Conservation (phyloP, 2,113 vertebrate genomes). For the Prochilodus magdalenae region DNA sequence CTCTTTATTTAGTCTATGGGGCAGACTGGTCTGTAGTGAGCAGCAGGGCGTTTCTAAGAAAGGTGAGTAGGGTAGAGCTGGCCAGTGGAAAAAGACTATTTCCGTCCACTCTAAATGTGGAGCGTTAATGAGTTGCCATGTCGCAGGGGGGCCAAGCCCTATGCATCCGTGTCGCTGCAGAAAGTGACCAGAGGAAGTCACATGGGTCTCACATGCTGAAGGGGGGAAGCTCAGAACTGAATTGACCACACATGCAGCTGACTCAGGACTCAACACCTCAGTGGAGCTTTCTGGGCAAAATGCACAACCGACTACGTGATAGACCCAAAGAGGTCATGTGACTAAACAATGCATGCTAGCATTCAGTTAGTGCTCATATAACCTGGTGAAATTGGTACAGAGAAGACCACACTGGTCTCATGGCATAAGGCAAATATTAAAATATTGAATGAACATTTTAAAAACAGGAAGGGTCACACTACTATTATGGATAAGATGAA, state of each 20-base stretch:
- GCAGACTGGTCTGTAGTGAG: constrained; percentile 57
- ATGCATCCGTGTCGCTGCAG: constrained; percentile 50
- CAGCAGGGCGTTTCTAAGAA: constrained; percentile 73
- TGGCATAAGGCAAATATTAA: not conserved
- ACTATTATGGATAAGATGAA: too few relatives aligned
- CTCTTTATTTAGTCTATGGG: constrained; percentile 35
- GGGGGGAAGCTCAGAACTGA: constrained; percentile 16
- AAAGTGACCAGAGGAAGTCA: constrained; percentile 62
- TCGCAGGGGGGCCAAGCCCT: constrained; percentile 66
- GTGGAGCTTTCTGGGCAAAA: not conserved
- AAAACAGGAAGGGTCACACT: too few relatives aligned
- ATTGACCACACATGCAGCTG: not conserved
- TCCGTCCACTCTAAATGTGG: constrained; percentile 79
- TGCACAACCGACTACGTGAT: not conserved
- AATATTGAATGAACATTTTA: not conserved
- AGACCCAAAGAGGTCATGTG: not conserved
- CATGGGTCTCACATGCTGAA: constrained; percentile 59
- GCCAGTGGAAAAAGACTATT: constrained; percentile 82
- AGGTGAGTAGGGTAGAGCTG: constrained; percentile 65
- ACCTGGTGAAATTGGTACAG: not conserved
- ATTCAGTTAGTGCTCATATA: not conserved
- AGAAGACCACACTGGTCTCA: not conserved
- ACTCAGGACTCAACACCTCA: not conserved
- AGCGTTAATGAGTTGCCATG: constrained; percentile 75
- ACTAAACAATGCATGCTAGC: too few relatives aligned